Conservation (phyloP, 2,113 vertebrate genomes). For the Probosciger aterrimus region DNA sequence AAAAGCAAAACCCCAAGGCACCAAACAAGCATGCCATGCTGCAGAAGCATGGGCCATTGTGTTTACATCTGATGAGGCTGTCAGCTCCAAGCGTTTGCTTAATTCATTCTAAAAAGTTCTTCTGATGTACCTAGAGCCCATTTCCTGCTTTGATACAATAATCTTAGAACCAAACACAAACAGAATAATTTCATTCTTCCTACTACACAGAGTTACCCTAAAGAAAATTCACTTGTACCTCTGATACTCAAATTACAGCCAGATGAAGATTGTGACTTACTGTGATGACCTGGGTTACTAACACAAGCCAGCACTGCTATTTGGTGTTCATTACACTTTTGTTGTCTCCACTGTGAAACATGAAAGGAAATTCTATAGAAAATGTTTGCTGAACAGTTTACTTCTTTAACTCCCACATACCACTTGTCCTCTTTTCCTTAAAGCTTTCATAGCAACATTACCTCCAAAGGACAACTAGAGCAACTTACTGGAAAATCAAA, state of each 20-base stretch:
- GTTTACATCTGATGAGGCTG: not conserved
- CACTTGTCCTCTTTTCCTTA: not conserved
- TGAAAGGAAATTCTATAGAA: not conserved
- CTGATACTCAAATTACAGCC: not conserved
- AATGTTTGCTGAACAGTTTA: not conserved
- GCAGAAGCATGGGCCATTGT: not conserved
- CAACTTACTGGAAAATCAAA: not conserved
- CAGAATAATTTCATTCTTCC: not conserved
- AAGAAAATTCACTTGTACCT: not conserved
- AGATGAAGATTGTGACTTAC: not conserved
- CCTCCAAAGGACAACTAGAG: not conserved
- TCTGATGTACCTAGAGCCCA: not conserved
- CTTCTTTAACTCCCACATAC: not conserved
- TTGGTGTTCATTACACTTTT: not conserved
- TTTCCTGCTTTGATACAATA: not conserved
- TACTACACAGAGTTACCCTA: not conserved
- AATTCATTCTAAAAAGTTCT: not conserved
- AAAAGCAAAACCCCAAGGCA: not conserved
- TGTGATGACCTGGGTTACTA: not conserved
- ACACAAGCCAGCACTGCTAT: not conserved
- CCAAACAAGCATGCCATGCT: not conserved
- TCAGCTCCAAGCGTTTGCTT: not conserved
- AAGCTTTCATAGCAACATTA: not conserved
- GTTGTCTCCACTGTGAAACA: not conserved
- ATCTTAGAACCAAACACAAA: not conserved